These are phyloP conservation scores for Plotosus lineatus DNA, from an alignment of 2,113 vertebrate species.

Conservation along the genomic window DNA sequence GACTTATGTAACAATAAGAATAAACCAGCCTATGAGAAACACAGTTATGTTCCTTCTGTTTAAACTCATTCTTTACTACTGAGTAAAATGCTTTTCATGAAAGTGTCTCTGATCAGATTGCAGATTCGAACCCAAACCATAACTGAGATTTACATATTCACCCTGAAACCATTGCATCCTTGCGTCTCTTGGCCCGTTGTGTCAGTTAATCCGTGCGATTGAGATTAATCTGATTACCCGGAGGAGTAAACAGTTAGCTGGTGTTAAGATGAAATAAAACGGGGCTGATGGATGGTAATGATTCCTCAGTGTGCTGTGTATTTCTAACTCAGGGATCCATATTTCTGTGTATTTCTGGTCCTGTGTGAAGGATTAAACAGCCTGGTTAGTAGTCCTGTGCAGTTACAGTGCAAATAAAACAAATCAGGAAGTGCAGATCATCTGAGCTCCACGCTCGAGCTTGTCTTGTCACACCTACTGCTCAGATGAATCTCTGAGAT, in stretches of 20 bases:
- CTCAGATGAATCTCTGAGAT: neutral
- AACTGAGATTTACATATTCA: neutral
- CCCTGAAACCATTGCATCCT: neutral
- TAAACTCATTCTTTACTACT: neutral
- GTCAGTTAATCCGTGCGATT: constrained; percentile 1
- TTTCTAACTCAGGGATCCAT: constrained; percentile 16
- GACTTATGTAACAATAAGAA: neutral
- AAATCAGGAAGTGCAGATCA: neutral
- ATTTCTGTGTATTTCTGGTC: neutral
- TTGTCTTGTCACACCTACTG: neutral
- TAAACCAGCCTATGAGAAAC: neutral
- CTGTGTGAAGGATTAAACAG: neutral
- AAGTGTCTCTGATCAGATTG: neutral
- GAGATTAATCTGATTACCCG: constrained; percentile 5
- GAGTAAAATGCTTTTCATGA: neutral
- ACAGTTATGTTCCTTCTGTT: neutral
- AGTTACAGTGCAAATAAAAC: neutral
- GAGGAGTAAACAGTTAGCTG: constrained; percentile 9
- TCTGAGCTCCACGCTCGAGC: neutral
- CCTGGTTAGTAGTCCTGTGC: neutral
- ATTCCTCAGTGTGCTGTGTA: neutral
- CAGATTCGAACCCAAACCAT: neutral
- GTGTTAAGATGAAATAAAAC: neutral
- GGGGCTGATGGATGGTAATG: neutral
- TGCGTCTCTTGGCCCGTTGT: neutral